A percentile compares a stretch with the other conserved stretches of the same genome.
Conservation (phyloP, 1,140 invertebrate genomes). For the Druon quercuslanigerum region DNA sequence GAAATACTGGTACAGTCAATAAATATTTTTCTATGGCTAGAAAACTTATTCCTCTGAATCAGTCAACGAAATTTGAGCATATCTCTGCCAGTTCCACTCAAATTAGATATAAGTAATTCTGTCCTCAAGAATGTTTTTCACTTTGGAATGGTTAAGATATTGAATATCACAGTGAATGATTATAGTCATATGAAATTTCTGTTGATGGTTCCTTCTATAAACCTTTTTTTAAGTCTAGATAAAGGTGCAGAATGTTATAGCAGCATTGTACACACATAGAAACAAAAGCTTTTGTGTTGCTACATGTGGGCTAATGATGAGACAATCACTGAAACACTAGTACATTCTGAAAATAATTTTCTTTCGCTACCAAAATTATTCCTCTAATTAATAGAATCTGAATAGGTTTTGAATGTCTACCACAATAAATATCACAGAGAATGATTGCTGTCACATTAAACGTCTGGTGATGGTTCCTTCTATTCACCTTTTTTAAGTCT, state of each 20-base stretch:
- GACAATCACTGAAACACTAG: too few species aligned
- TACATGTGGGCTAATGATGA: too few species aligned
- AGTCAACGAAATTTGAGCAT: too few species aligned
- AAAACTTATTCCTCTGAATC: neutral
- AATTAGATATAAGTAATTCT: neutral
- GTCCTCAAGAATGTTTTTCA: neutral
- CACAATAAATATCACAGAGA: conserved; percentile 29
- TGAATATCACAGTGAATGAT: neutral
- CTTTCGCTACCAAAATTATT: neutral
- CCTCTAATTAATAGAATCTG: too few species aligned
- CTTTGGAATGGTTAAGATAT: conserved; percentile 32
- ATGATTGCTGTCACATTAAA: too few species aligned
- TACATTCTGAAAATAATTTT: too few species aligned
- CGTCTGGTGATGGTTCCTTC: neutral
- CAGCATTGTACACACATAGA: neutral
- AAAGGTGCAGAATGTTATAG: conserved; percentile 39
- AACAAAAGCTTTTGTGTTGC: too few species aligned
- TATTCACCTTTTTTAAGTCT: neutral
- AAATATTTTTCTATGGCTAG: too few species aligned
- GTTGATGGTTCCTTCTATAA: neutral
- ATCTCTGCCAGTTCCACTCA: too few species aligned
- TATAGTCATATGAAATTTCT: too few species aligned
- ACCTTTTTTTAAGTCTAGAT: neutral
- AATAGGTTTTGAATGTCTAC: conserved; percentile 30
- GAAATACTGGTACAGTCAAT: too few species aligned